Conservation (phyloP, 2,888 invertebrate species). For the Myopa tessellatipennis region DNA sequence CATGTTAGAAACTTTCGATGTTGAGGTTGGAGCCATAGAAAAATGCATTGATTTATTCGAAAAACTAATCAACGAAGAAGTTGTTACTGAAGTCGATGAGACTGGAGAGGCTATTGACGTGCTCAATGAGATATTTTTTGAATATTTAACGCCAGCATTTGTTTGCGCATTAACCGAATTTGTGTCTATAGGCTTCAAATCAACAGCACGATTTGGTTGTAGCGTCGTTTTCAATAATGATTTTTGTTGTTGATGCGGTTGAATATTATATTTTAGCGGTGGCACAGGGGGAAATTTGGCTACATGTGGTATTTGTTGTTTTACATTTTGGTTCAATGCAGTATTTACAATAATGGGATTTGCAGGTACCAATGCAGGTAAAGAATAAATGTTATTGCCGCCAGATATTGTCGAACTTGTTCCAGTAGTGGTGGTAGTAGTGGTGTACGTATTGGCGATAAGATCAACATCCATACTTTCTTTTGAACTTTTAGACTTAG, state of each 20-base stretch:
- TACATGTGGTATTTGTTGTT: constrained; percentile 38
- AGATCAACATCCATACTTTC: constrained; percentile 39
- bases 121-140: not conserved
- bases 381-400: constrained; percentile 36
- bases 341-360: constrained; percentile 53
- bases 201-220: constrained; percentile 45
- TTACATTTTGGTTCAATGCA: constrained; percentile 31
- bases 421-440: not conserved
- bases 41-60: constrained; percentile 42
- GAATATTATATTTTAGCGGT: constrained; percentile 61
- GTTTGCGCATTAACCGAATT: constrained; percentile 11
- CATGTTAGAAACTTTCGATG: constrained; percentile 44
- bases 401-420: constrained; percentile 24
- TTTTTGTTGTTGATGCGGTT: constrained; percentile 53
- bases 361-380: constrained; percentile 61
- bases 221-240: constrained; percentile 55
- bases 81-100: constrained; percentile 16
- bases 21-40: constrained; percentile 44
- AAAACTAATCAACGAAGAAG: not conserved
- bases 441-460: constrained; percentile 1
- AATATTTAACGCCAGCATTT: constrained; percentile 4
- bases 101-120: not conserved
- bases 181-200: not conserved
- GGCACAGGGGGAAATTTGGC: constrained; percentile 60
- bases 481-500: constrained; percentile 43